Conservation (phyloP, 2,113 vertebrate species). For the Romanogobio albipinnatus region DNA sequence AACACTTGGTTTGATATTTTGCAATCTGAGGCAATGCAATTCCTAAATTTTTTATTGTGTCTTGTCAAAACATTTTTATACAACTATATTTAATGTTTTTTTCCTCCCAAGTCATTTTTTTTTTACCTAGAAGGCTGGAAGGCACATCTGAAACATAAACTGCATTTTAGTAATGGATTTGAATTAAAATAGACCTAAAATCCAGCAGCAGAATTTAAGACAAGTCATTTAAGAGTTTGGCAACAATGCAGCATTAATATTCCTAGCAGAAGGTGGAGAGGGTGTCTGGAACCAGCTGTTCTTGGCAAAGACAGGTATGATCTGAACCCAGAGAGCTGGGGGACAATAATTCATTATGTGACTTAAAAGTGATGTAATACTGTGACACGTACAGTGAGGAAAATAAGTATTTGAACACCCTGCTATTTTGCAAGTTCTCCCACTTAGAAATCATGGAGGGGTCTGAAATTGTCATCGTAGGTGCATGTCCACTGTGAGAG, state of each 20-base stretch:
- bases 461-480: too few relatives aligned
- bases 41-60: too few relatives aligned
- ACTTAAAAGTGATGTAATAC: slow-evolving; percentile 1
- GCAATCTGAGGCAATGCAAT: too few relatives aligned
- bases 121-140: not conserved
- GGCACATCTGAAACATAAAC: not conserved
- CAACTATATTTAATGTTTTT: not conserved
- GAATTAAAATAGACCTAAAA: not conserved
- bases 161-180: not conserved
- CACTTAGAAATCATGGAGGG: too few relatives aligned
- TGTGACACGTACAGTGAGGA: too few relatives aligned
- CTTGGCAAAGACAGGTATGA: slow-evolving; percentile 14
- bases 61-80: too few relatives aligned
- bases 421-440: too few relatives aligned
- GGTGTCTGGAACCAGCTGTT: not conserved
- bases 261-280: not conserved
- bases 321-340: not conserved
- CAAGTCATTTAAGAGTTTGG: not conserved
- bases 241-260: not conserved
- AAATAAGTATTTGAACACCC: too few relatives aligned
- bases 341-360: not conserved
- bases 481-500: too few relatives aligned
- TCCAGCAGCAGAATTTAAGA: not conserved
- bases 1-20: too few relatives aligned
- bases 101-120: not conserved